Percentiles rank a stretch among this genome's conserved stretches.
Evolutionary conservation across 2,888 invertebrate genomes (phyloP).

Genomic region (Acleris holmiana): DNA sequence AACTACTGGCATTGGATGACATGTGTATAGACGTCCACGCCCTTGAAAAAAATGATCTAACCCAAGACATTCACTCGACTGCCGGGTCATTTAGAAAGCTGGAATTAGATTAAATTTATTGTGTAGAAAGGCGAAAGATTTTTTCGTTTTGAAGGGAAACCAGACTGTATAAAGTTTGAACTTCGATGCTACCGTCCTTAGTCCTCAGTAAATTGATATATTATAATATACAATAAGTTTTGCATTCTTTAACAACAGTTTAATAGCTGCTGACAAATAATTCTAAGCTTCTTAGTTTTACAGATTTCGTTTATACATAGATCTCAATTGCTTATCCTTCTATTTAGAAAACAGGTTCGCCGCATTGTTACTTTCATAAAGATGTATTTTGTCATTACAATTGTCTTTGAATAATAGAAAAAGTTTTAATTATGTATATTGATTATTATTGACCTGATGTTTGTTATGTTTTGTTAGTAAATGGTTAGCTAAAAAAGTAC

Average conservation of each 20-base stretch:
- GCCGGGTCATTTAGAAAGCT: constrained; percentile 93
- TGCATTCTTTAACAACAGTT: not conserved
- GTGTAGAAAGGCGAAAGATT: too few species aligned
- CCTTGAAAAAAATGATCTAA: constrained; percentile 84
- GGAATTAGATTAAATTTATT: constrained; percentile 87
- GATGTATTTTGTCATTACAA: constrained; percentile 21
- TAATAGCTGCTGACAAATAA: constrained; percentile 17
- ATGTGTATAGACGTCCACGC: constrained; percentile 89
- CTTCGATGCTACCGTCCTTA: not conserved
- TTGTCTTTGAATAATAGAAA: not conserved
- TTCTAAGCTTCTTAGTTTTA: constrained; percentile 32
- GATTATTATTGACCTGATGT: not conserved
- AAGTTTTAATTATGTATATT: not conserved
- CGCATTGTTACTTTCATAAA: constrained; percentile 19
- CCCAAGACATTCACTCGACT: constrained; percentile 89
- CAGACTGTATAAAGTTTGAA: not conserved
- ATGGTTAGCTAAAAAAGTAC: too few species aligned
- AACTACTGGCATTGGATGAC: constrained; percentile 88
- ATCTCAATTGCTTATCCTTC: constrained; percentile 35
- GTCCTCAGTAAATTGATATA: not conserved
- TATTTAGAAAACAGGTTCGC: constrained; percentile 25
- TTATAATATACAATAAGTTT: not conserved
- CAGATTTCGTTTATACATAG: constrained; percentile 29
- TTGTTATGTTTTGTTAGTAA: too few species aligned
- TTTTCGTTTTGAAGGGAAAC: too few species aligned